A percentile compares a stretch with the other conserved stretches of the same genome.
phyloP scores from a whole-genome alignment of 2,888 invertebrate species.

The Napeogenes sylphis region DNA sequence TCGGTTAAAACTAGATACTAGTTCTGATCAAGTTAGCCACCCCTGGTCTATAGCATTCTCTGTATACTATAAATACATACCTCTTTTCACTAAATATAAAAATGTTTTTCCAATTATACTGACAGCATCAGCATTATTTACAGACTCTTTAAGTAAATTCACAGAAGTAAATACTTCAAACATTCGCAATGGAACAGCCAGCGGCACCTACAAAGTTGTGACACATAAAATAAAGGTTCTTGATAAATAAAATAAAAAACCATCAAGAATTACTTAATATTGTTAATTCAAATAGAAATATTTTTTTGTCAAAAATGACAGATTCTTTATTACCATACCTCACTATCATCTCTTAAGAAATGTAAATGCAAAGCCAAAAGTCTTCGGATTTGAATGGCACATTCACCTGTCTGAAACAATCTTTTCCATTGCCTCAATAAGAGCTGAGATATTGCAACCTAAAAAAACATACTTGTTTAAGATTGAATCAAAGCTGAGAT shows the following conservation, averaged over 20 bases:
- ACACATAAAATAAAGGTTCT: slow-evolving; percentile 8
- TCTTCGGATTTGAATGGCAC: slow-evolving; percentile 62
- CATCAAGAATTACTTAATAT: not conserved
- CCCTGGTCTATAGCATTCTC: too few relatives aligned
- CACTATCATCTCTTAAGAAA: slow-evolving; percentile 57
- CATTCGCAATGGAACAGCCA: slow-evolving; percentile 86
- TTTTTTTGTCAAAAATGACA: not conserved
- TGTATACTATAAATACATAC: slow-evolving; percentile 42
- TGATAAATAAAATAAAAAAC: not conserved
- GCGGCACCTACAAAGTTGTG: slow-evolving; percentile 57
- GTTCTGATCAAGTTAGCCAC: too few relatives aligned
- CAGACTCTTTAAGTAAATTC: slow-evolving; percentile 53
- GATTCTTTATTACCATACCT: slow-evolving; percentile 44
- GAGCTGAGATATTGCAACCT: slow-evolving; percentile 76
- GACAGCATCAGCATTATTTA: slow-evolving; percentile 54
- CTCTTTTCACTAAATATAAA: slow-evolving; percentile 77
- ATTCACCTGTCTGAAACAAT: slow-evolving; percentile 53
- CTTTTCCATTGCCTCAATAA: slow-evolving; percentile 74
- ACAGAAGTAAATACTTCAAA: slow-evolving; percentile 85
- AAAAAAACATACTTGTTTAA: slow-evolving; percentile 31
- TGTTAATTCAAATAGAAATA: not conserved
- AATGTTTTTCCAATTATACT: slow-evolving; percentile 63
- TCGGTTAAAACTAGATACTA: too few relatives aligned
- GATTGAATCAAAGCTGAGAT: not conserved
- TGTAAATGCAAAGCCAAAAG: slow-evolving; percentile 61